A percentile compares a stretch with the other conserved stretches of the same genome.
phyloP scores from a whole-genome alignment of 53 echinoderm and acorn worm species.

The Pentamera pediparva region DNA sequence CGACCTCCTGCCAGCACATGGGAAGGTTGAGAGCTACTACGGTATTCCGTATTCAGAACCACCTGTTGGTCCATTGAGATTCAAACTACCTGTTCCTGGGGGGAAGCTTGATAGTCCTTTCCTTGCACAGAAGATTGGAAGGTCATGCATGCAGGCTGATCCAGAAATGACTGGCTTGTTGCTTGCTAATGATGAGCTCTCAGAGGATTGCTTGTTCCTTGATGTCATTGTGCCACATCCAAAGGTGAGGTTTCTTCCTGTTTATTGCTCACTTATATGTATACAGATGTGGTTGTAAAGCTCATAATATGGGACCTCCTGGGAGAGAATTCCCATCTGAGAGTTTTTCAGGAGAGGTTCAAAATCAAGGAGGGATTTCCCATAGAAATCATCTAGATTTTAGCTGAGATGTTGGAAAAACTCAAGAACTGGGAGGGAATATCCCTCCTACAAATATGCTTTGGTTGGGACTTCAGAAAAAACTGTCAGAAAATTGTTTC shows the following conservation, averaged over 20 bases:
- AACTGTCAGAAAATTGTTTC: too few species aligned
- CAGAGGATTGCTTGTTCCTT: constrained; percentile 53
- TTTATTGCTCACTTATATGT: neutral
- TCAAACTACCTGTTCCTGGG: constrained; percentile 34
- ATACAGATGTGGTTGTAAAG: too few species aligned
- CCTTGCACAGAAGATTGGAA: neutral
- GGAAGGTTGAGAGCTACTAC: constrained; percentile 6
- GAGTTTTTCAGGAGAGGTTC: too few species aligned
- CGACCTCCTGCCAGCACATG: neutral
- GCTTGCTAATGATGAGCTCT: neutral
- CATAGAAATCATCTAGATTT: too few species aligned
- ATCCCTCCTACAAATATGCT: too few species aligned
- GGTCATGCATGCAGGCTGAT: neutral
- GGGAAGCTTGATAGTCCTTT: neutral
- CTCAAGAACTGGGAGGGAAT: too few species aligned
- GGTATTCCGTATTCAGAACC: constrained; percentile 46
- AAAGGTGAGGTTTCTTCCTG: constrained; percentile 8
- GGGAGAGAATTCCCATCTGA: too few species aligned
- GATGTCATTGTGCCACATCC: constrained; percentile 51
- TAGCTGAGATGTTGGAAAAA: too few species aligned
- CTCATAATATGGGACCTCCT: too few species aligned
- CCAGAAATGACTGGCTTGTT: neutral
- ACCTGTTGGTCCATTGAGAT: constrained; percentile 41
- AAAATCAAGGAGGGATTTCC: too few species aligned
- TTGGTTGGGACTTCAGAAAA: too few species aligned